Evolutionary conservation across 2,113 vertebrate genomes (phyloP).

Genomic region (Drymodes brunneopygia): DNA sequence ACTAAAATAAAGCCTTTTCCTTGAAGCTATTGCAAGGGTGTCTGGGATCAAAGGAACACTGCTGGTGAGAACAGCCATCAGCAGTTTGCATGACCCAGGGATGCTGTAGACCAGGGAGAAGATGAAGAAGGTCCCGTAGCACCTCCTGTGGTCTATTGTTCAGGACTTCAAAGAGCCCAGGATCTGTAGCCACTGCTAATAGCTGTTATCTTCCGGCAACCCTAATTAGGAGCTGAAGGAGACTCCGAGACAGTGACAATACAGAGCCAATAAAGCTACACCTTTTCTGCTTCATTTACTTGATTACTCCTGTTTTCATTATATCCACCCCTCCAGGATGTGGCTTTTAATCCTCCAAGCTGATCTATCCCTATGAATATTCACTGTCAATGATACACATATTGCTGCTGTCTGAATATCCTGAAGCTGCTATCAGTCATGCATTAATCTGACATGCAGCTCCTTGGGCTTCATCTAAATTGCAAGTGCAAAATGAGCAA

Average conservation of each 20-base stretch:
- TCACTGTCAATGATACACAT: neutral
- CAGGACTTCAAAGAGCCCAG: constrained; percentile 23
- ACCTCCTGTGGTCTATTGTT: neutral
- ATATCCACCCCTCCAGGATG: neutral
- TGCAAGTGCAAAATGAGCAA: neutral
- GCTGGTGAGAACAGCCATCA: neutral
- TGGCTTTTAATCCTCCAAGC: neutral
- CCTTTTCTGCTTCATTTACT: neutral
- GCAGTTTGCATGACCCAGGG: neutral
- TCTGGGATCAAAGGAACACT: neutral
- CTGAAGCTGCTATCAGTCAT: neutral
- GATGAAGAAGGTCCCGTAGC: neutral
- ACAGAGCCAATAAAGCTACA: neutral
- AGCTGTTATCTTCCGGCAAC: neutral
- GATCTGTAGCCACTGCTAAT: neutral
- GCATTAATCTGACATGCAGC: neutral
- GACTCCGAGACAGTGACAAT: neutral
- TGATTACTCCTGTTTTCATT: neutral
- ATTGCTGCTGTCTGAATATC: neutral
- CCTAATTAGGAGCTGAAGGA: neutral
- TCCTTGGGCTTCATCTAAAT: neutral
- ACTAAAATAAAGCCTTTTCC: neutral
- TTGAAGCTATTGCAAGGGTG: neutral
- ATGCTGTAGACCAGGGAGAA: neutral
- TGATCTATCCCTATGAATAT: constrained; percentile 23